Base-by-base conservation (phyloP, 2,888 invertebrate species). In the Ophion ellenae region DNA sequence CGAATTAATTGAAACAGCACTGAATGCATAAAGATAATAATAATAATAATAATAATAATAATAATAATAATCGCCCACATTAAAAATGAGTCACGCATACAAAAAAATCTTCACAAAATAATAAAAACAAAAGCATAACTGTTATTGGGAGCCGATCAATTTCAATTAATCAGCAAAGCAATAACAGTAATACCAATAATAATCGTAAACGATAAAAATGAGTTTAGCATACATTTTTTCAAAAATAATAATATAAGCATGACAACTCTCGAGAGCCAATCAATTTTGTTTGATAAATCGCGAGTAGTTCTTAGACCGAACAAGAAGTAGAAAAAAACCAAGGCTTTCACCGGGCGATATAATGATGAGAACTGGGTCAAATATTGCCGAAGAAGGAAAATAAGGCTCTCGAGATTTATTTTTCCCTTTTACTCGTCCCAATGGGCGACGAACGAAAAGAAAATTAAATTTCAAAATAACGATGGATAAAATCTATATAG, bases 381-480 rank as follows among this genome's bases (percentile, higher is more conserved):
- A 61, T 24, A 20, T 61, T 4, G 61, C 45, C 40, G 32, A 7
- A 28, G 14, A 2, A 2, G 47, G 47, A 66, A 63, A 76, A 67
- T 4, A 59, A 24, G 32, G 24, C 32, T 76, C 20, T 47, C 66
- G 76, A 64, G 66, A 66, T 74, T 74, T 67, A 47, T 69, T 74
- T 64, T 59, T 66, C 14, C 9, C 9, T 40, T 7, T 9, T 40
- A 5, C 6, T 11, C 47, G 63, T 40, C 28, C 17, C 66, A 32
- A 24, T 20, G 53, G 32, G n/a, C 14, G 32, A 24, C 45, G 67
- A 70, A 28, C n/a, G 36, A 32, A 74, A 59, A 53, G 69, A 74
- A 74, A 78, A 81, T 81, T 78, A 4, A 81, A 84, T 81, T 78
- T 63, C 45, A n/a, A 81, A 78, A 82, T 70, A 74, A 74, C 53